These are phyloP conservation scores for Mustela lutreola DNA, from an alignment of 2,113 vertebrate genomes.

Conservation along the genomic window DNA sequence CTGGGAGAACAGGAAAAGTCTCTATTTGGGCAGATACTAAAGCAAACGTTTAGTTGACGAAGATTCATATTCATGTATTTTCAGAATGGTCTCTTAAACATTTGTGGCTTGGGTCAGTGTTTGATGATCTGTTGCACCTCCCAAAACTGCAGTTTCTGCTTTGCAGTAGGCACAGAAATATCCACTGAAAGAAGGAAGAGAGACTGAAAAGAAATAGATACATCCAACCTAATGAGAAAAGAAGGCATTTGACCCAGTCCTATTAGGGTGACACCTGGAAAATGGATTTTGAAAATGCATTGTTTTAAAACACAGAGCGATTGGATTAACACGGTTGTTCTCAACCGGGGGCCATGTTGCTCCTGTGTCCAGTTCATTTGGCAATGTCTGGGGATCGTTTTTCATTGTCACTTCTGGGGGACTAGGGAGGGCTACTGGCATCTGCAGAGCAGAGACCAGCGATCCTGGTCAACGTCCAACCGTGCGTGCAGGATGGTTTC, in stretches of 20 bases:
- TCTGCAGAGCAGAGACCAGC: rapidly evolving
- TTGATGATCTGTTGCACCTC: not conserved
- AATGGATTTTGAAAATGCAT: not conserved
- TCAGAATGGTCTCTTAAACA: not conserved
- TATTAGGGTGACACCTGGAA: not conserved
- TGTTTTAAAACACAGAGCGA: not conserved
- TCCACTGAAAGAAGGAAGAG: not conserved
- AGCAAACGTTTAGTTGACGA: not conserved
- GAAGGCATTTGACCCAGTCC: not conserved
- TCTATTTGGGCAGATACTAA: not conserved
- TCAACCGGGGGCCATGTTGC: not conserved
- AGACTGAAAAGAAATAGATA: not conserved
- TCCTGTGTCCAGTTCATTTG: too few relatives aligned
- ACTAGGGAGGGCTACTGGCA: too few relatives aligned
- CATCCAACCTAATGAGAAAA: not conserved
- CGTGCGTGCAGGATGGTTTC: rapidly evolving
- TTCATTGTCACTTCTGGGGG: not conserved
- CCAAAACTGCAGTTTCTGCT: not conserved
- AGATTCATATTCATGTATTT: not conserved
- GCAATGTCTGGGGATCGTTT: not conserved
- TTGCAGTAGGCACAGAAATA: not conserved
- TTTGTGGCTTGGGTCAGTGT: not conserved
- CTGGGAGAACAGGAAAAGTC: not conserved
- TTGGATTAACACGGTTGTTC: rapidly evolving
- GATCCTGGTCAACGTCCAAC: rapidly evolving